Evolutionary conservation across 2,797 vertebrate genomes (phyloP), one percentile per base, ranked within the genome.

Genomic region (Catamblyrhynchus diadema): DNA sequence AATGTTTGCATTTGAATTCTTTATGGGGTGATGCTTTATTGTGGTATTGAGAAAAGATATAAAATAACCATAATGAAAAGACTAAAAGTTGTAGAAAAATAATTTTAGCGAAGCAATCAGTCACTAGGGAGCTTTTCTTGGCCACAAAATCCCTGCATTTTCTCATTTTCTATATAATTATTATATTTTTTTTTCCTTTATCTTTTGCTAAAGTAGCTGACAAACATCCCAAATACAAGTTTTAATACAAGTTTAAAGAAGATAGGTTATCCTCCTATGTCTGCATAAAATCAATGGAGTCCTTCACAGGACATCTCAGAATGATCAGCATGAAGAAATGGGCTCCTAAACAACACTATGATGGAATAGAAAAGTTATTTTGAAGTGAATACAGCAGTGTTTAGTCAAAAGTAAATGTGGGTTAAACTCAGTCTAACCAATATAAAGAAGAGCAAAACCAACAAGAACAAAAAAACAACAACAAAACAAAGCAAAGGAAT

Each of bases 1-100:
- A 91, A 75, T 54, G 32, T 62, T 86, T 91, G 39, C 39, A 85
- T 94, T 93, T 94, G 25, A 92, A 91, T 67, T 75, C 57, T 65
- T 83, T 95, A 90, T 93, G 19, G 13, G 12, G 16, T 87, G 37
- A 90, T 81, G 19, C 67, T 88, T 79, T 85, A 88, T 77, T 17
- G 3, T 44, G 21, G 10, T 74, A 77, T 72, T 73, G 86, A 69
- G 24, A 82, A 92, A 90, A 83, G 12, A 56, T 53, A 48, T 1
- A 7, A 85, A 87, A 62, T 73, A 73, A 42, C 6, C 3, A 8
- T 19, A 14, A 70, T 50, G 7, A 62, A 75, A 95, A 89, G 24
- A 42, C 8, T 23, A 83, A 44, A 90, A 67, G 22, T 47, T 62
- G 17, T 44, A 67, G 45, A 71, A 83, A 86, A 81, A 87, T 14